Evolutionary conservation across 2,888 invertebrate genomes (phyloP).

Genomic region (Sphecodes monilicornis): DNA sequence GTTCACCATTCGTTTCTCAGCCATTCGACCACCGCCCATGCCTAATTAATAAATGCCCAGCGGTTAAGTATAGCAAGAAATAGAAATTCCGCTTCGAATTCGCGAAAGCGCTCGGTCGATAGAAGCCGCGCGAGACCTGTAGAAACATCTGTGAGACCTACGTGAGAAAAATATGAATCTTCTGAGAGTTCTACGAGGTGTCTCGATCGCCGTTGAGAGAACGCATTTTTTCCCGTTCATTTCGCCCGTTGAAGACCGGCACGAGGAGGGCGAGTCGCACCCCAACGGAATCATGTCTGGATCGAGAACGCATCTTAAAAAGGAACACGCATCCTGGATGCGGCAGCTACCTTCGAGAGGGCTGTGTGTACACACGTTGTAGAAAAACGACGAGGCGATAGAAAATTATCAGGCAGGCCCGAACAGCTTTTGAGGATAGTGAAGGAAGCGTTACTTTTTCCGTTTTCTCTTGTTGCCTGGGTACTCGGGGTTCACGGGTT

Average conservation of each 20-base stretch:
- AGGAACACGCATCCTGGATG: slow-evolving; percentile 39
- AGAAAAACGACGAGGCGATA: slow-evolving; percentile 60
- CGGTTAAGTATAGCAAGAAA: slow-evolving; percentile 51
- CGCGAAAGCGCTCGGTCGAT: slow-evolving; percentile 35
- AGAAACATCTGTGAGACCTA: slow-evolving; percentile 24
- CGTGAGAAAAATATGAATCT: slow-evolving; percentile 48
- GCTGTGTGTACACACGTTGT: slow-evolving; percentile 13
- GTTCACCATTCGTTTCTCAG: slow-evolving; percentile 29
- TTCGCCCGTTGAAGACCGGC: neutral
- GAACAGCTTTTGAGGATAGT: slow-evolving; percentile 39
- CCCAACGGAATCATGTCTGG: slow-evolving; percentile 2
- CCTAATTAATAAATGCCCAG: slow-evolving; percentile 72
- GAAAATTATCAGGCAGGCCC: slow-evolving; percentile 60
- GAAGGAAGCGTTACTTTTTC: slow-evolving; percentile 40
- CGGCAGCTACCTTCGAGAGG: slow-evolving; percentile 33
- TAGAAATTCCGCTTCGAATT: slow-evolving; percentile 31
- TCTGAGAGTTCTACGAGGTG: slow-evolving; percentile 25
- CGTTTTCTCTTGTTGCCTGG: neutral
- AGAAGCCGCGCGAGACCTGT: slow-evolving; percentile 36
- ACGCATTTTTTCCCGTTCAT: neutral
- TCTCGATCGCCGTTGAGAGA: slow-evolving; percentile 24
- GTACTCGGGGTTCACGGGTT: neutral
- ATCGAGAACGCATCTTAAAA: slow-evolving; percentile 20
- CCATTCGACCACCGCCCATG: slow-evolving; percentile 26
- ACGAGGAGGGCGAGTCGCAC: neutral